Evolutionary conservation across 2,888 invertebrate species (phyloP).

Genomic region (Cryptosula pallasiana): DNA sequence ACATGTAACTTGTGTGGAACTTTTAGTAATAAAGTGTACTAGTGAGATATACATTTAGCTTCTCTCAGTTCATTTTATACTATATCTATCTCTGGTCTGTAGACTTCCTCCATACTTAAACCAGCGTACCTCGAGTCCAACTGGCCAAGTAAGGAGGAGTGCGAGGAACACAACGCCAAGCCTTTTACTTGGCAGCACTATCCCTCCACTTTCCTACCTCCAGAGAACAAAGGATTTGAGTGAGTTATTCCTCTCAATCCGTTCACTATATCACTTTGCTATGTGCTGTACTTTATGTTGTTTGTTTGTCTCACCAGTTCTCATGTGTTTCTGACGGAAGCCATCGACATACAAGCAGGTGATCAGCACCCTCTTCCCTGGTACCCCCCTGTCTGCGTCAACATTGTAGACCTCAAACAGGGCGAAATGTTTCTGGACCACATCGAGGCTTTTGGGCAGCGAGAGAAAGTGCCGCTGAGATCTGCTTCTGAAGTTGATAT

Average conservation of each 20-base stretch:
- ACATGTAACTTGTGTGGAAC: too few relatives aligned
- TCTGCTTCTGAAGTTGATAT: slow-evolving; percentile 42
- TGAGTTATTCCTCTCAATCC: slow-evolving; percentile 52
- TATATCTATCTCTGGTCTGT: too few relatives aligned
- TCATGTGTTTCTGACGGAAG: slow-evolving; percentile 60
- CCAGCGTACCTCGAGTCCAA: neutral
- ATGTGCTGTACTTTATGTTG: neutral
- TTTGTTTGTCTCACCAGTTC: slow-evolving; percentile 46
- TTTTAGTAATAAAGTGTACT: too few relatives aligned
- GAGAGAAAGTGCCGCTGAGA: slow-evolving; percentile 43
- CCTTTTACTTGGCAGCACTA: slow-evolving; percentile 52
- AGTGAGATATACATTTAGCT: too few relatives aligned
- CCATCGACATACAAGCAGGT: slow-evolving; percentile 61
- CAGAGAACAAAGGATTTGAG: slow-evolving; percentile 74
- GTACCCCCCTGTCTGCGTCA: slow-evolving; percentile 68
- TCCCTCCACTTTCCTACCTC: slow-evolving; percentile 67
- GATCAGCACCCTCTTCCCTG: slow-evolving; percentile 69
- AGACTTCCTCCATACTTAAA: neutral
- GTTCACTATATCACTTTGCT: neutral
- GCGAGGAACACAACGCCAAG: slow-evolving; percentile 47
- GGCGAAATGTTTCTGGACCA: slow-evolving; percentile 43
- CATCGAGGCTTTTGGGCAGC: slow-evolving; percentile 42
- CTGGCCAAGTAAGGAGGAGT: slow-evolving; percentile 52
- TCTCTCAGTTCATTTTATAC: too few relatives aligned
- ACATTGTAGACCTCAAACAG: slow-evolving; percentile 41